phyloP scores from a whole-genome alignment of 2,888 invertebrate genomes.

The Orthonychiurus folsomi region DNA sequence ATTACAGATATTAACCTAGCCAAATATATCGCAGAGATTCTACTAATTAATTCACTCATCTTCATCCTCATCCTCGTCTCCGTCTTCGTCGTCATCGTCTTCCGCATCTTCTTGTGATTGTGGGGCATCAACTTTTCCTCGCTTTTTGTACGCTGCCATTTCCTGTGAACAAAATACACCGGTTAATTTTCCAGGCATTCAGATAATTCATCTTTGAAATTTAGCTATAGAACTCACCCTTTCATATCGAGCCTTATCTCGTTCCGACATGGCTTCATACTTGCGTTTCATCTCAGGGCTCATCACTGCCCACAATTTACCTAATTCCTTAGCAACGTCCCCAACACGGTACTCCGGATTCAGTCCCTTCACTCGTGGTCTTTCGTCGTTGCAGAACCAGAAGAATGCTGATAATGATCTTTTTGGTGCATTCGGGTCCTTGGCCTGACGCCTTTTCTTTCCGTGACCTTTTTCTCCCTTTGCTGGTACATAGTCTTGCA shows the following conservation, averaged over 20 bases:
- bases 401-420: constrained; percentile 97
- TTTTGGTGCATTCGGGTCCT: constrained; percentile 98
- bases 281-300: constrained; percentile 73
- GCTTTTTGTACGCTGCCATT: constrained; percentile 77
- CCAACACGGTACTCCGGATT: constrained; percentile 93
- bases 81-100: constrained; percentile 53
- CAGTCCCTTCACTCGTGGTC: constrained; percentile 81
- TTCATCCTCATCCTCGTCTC: constrained; percentile 56
- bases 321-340: constrained; percentile 91
- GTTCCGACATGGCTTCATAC: constrained; percentile 88
- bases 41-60: no score
- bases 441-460: constrained; percentile 70
- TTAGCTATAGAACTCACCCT: constrained; percentile 40
- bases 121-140: constrained; percentile 48
- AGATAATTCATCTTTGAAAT: not conserved
- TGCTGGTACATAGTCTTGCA: constrained; percentile 88
- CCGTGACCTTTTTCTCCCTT: constrained; percentile 71
- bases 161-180: constrained; percentile 51
- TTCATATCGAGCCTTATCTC: constrained; percentile 92
- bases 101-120: constrained; percentile 41
- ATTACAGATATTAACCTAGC: no score
- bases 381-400: constrained; percentile 97
- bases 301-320: constrained; percentile 85
- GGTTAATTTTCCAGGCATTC: not conserved
- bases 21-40: not conserved